Conservation (phyloP, 2,797 vertebrate genomes). For the Tokudaia tokunoshimensis region DNA sequence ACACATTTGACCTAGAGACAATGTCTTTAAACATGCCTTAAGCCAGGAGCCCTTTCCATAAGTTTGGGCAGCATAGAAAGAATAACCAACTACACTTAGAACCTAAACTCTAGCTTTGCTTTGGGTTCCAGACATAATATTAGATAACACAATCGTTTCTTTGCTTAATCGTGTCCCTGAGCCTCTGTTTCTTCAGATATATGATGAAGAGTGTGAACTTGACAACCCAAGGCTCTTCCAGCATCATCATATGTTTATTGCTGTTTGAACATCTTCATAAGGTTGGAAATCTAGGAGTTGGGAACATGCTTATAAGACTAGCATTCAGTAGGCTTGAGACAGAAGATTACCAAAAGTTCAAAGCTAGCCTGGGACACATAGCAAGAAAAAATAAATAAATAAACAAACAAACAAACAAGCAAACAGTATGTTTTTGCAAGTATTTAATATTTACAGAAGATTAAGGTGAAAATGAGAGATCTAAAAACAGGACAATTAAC, state of each 20-base stretch:
- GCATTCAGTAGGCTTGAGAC: neutral
- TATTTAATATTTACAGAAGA: neutral
- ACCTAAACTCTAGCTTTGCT: neutral
- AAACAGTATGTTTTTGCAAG: neutral
- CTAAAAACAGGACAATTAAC: neutral
- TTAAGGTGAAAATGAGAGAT: neutral
- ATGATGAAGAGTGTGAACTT: neutral
- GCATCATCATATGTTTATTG: neutral
- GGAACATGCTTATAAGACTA: neutral
- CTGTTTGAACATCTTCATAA: conserved; percentile 16
- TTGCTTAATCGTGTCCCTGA: neutral
- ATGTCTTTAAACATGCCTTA: neutral
- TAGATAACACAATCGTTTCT: neutral
- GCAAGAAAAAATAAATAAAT: neutral
- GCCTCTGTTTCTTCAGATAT: neutral
- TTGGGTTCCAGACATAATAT: conserved; percentile 44
- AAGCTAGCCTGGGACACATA: neutral
- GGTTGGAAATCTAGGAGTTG: neutral
- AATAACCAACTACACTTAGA: conserved; percentile 38
- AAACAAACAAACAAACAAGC: neutral
- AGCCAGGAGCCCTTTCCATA: neutral
- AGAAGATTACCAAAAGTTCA: neutral
- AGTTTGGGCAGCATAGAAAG: neutral
- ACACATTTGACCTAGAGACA: neutral
- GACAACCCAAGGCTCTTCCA: neutral